Percentiles rank a stretch among this genome's conserved stretches.
Evolutionary conservation across 2,113 vertebrate species (phyloP).

Genomic region (Siniperca knerii): DNA sequence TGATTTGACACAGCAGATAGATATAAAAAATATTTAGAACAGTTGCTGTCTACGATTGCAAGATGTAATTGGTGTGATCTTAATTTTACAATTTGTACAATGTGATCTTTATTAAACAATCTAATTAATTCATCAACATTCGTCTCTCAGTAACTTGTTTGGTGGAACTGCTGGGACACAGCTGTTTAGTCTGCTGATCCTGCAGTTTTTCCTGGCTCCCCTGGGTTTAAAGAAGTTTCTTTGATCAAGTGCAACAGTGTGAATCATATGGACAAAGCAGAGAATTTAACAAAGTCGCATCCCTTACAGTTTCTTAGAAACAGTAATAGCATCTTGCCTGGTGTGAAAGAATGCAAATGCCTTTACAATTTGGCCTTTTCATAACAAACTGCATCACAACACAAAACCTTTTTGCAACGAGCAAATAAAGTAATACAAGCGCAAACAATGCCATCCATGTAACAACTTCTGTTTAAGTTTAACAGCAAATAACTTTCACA

Average conservation of each 20-base stretch:
- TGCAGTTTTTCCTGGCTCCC: conserved; percentile 1
- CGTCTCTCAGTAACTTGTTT: conserved; percentile 50
- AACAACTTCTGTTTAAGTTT: conserved; percentile 51
- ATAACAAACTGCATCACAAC: conserved; percentile 2
- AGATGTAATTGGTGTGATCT: background rate
- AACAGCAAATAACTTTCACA: conserved; percentile 53
- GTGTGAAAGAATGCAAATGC: background rate
- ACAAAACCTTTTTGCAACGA: conserved; percentile 5
- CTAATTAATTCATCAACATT: conserved; percentile 11
- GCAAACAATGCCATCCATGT: conserved; percentile 42
- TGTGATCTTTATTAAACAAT: conserved; percentile 11
- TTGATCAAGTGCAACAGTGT: conserved; percentile 36
- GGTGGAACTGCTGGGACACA: conserved; percentile 30
- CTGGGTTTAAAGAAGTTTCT: conserved; percentile 23
- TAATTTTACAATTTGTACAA: background rate
- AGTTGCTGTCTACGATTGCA: background rate
- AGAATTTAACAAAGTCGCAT: conserved; percentile 9
- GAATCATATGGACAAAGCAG: conserved; percentile 1
- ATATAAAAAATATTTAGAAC: too few relatives aligned
- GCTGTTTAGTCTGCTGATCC: conserved; percentile 9
- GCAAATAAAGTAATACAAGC: conserved; percentile 26
- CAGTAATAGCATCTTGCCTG: conserved; percentile 20
- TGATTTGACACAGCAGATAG: conserved; percentile 7
- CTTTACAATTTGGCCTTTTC: conserved; percentile 36
- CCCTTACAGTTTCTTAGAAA: conserved; percentile 9